phyloP scores from a whole-genome alignment of 2,113 vertebrate species.

The Urocolius indicus region DNA sequence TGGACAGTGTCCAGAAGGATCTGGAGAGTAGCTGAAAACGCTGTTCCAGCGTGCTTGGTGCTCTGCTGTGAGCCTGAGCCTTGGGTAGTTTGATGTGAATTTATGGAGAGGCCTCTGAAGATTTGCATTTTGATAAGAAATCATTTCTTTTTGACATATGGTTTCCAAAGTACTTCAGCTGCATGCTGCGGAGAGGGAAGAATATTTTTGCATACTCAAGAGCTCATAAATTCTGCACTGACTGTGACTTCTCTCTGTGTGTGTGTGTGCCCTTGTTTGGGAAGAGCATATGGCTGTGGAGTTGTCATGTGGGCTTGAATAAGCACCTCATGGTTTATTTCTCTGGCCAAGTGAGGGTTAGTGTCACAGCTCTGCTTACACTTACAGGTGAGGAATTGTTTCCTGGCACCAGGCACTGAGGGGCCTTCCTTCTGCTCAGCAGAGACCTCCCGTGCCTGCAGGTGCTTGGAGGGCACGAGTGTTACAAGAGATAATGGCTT shows the following conservation, averaged over 20 bases:
- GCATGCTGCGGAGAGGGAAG: background rate
- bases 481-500: background rate
- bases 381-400: background rate
- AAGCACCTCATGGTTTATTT: background rate
- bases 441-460: rapidly evolving
- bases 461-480: background rate
- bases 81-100: background rate
- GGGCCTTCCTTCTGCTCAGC: background rate
- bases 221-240: background rate
- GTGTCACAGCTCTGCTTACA: background rate
- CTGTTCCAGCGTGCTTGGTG: background rate
- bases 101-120: background rate
- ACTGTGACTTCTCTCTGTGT: background rate
- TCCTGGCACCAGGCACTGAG: background rate
- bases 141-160: background rate
- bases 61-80: background rate
- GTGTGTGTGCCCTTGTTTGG: background rate
- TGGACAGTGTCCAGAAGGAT: conserved; percentile 30
- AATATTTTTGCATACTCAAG: background rate
- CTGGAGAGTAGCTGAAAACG: background rate
- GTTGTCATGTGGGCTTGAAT: background rate
- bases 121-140: background rate
- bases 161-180: background rate
- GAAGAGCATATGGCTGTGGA: background rate
- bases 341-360: background rate